Evolutionary conservation across 23 tunicate species (phyloP), one percentile per base, ranked within the genome.

Genomic region (Clavelina lepadiformis): DNA sequence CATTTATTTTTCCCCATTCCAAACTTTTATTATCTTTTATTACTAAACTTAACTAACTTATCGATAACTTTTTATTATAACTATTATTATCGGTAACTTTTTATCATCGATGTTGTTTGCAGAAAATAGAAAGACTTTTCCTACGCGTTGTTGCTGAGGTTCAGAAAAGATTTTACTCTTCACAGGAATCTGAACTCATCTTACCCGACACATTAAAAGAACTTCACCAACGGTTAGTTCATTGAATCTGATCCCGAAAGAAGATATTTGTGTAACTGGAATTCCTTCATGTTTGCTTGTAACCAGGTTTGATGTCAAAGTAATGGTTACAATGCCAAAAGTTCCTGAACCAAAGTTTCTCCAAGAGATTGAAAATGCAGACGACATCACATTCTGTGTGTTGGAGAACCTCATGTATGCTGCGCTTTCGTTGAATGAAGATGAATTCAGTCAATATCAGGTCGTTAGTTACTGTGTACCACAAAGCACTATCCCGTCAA

Each of bases 381-480:
- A 37, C 36, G 86, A 80, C 41, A 58, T 82, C 28, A 46, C 19
- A 23, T 31, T 50, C 38, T 53, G 63, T 28, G 51, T 41, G 5
- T 3, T 73, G 13, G 89, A 82, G 47, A 73, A 74, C 35, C 58
- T 82, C 2, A 82, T 73, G 6, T 82, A 82, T 35, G 54, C 56
- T 20, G 46, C 80, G 15, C 52, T 82, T 58, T 58, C 71, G 1
- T 50, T 82, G 47, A 45, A 56, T 0, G 89, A 82, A 4, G 75
- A 72, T 37, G 80, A 82, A 21, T 82, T 72, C 68, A 82, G 89
- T 54, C 52, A 63, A n/a, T 82, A 63, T 62, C 78, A 72, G 68
- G 78, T 58, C n/a, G n/a, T n/a, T n/a, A n/a, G n/a, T n/a, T n/a
- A n/a, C n/a, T n/a, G n/a, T n/a, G n/a, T n/a, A n/a, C n/a, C n/a